Base-by-base conservation (phyloP, 2,888 invertebrate species). In the Rhimphoctona megacephalus region DNA sequence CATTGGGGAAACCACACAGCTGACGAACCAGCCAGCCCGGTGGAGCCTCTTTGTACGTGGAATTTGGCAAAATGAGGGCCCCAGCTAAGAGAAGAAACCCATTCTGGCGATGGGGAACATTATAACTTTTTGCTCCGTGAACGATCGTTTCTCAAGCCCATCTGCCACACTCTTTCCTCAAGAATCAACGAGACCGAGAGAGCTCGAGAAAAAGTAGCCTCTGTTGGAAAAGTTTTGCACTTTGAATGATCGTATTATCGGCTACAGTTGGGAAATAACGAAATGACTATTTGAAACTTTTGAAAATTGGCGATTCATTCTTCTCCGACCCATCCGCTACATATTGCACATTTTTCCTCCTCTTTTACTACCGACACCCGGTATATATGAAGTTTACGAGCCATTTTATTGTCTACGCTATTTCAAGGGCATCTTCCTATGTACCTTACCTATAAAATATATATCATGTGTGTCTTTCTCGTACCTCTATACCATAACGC, bases 321-420 rank as follows among this genome's bases (percentile, higher is more conserved):
- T 61, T 61, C 30, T 6, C 1, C 30, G 17, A 61, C 6, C 61
- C 30, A 61, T 43, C 66, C 64, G 70, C 49, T 77, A 36, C 43
- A 64, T 39, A 43, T 43, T 54, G 30, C 25, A 2, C 74, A 70
- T 76, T 79, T 33, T 66, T 64, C 73, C 5, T 54, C n/a, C 33
- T 52, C 49, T 46, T 77, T 72, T 70, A 81, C 81, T 54, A 30
- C 36, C 52, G 70, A 81, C 85, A 80, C 64, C 70, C 83, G 79
- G 64, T 70, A 80, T 52, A 74, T 57, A 67, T 5, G 6, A 61
- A 77, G 72, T 86, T 86, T 81, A 86, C 83, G 80, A 86, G 77
- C 67, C 72, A 81, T 86, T 86, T 86, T 67, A 83, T 86, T 76
- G 77, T 76, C 39, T 49, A 49, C 39, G 43, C 81, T 72, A 77